Base-by-base conservation (phyloP, 2,888 invertebrate genomes). In the Enchytraeus crypticus region DNA sequence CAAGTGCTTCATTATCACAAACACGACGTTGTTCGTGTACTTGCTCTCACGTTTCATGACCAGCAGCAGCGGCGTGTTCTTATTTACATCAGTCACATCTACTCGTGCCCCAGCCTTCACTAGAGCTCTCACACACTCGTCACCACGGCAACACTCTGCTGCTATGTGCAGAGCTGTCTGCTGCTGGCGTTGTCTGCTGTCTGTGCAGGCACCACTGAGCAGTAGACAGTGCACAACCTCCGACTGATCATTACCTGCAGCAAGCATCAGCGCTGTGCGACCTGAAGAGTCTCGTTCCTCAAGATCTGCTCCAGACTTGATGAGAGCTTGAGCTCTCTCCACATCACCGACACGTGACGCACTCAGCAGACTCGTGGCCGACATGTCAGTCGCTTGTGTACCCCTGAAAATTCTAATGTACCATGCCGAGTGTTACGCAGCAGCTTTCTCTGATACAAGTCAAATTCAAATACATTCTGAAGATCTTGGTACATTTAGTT, bases 31-130 rank as follows among this genome's bases (percentile, higher is more conserved):
- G 38, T 59, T 30, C 3, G 62, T 33, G 3, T 43, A 30, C 11
- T 46, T 29, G n/a, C 53, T 46, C 54, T 59, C 38, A 8, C 53
- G 51, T 32, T 68, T 70, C 11, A 72, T 69, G 0, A 73, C 71
- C 11, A 71, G 59, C 49, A 75, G 71, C 21, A 77, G 59, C 8
- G 76, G 72, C 1, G 76, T 76, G 64, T 71, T 70, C 5, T 70
- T 69, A 5, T 51, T 32, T 2, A 54, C 32, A 43, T 76, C 75
- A 30, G 58, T 46, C n/a, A 60, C 61, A 57, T 73, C 64, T 11
- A 72, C 32, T n/a, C 66, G 56, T 3, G 73, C 73, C 2, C 71
- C 71, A 21, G 64, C 61, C 38, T 66, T 46, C 29, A 75, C 26
- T 14, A 77, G 67, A 5, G 62, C 32, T 27, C 67, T 59, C 2